These are phyloP conservation scores for Prinia subflava DNA, from an alignment of 2,113 vertebrate genomes.

Conservation along the genomic window DNA sequence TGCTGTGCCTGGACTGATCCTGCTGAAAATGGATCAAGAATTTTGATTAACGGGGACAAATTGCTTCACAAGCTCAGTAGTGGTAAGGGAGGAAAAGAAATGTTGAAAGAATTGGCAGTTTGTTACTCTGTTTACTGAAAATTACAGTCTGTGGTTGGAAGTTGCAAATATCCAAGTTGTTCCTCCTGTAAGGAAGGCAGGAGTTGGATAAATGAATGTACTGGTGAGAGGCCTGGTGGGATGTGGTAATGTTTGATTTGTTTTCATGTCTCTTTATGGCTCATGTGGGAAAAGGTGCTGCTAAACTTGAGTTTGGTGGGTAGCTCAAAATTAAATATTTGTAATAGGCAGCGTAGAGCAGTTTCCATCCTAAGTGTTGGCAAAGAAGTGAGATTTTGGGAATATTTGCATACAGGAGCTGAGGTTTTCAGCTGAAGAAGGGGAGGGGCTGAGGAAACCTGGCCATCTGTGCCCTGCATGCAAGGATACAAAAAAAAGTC, in stretches of 20 bases:
- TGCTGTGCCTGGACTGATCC: not conserved
- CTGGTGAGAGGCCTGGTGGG: not conserved
- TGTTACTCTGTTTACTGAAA: not conserved
- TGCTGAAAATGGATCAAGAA: not conserved
- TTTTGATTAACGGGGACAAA: not conserved
- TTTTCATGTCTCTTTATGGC: constrained; percentile 14
- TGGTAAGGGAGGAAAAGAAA: not conserved
- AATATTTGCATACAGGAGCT: not conserved
- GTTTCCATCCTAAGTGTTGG: not conserved
- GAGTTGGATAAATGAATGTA: not conserved
- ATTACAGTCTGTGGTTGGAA: not conserved
- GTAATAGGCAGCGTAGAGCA: not conserved
- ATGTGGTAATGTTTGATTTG: not conserved
- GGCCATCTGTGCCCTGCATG: constrained; percentile 40
- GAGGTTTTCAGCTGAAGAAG: not conserved
- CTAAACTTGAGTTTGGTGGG: not conserved
- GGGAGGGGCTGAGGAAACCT: not conserved
- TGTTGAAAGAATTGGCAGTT: not conserved
- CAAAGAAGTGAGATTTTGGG: constrained; percentile 14
- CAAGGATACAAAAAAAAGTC: constrained; percentile 15
- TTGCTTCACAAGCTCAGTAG: not conserved
- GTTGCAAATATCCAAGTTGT: not conserved
- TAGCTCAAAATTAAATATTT: constrained; percentile 6
- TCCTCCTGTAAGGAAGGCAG: not conserved
- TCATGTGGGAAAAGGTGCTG: not conserved